phyloP scores from a whole-genome alignment of 2,113 vertebrate genomes.

The Macrotis lagotis region DNA sequence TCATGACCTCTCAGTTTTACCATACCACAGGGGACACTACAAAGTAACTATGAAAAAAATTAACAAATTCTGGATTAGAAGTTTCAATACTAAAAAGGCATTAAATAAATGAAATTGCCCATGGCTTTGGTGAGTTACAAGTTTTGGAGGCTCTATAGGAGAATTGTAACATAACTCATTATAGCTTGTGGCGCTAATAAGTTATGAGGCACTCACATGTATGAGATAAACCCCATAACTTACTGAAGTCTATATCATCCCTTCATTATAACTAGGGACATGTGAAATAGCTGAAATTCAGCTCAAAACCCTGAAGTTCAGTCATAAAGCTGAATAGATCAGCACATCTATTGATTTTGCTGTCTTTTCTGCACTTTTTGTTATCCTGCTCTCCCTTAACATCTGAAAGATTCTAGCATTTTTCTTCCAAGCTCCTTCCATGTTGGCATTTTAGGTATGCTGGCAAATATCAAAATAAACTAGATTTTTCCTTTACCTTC shows the following conservation, averaged over 20 bases:
- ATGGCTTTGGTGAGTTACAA: conserved; percentile 77
- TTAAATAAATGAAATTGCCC: conserved; percentile 80
- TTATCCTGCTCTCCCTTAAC: conserved; percentile 69
- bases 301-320: conserved; percentile 63
- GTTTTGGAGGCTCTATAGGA: conserved; percentile 75
- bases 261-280: conserved; percentile 78
- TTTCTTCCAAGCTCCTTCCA: conserved; percentile 66
- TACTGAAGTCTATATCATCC: conserved; percentile 80
- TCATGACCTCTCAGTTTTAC: conserved; percentile 77
- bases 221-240: conserved; percentile 81
- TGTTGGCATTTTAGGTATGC: conserved; percentile 65
- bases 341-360: conserved; percentile 73
- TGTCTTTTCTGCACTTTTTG: conserved; percentile 66
- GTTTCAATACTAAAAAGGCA: conserved; percentile 72
- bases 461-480: conserved; percentile 77
- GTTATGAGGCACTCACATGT: conserved; percentile 73
- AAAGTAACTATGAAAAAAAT: conserved; percentile 71
- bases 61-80: conserved; percentile 74
- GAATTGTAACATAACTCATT: conserved; percentile 80
- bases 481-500: conserved; percentile 55
- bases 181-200: conserved; percentile 80
- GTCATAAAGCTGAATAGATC: conserved; percentile 80
- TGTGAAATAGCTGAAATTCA: conserved; percentile 76
- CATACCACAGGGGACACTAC: conserved; percentile 67
- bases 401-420: conserved; percentile 59